Evolutionary conservation across 2,797 vertebrate genomes (phyloP).

Genomic region (Denticeps clupeoides): DNA sequence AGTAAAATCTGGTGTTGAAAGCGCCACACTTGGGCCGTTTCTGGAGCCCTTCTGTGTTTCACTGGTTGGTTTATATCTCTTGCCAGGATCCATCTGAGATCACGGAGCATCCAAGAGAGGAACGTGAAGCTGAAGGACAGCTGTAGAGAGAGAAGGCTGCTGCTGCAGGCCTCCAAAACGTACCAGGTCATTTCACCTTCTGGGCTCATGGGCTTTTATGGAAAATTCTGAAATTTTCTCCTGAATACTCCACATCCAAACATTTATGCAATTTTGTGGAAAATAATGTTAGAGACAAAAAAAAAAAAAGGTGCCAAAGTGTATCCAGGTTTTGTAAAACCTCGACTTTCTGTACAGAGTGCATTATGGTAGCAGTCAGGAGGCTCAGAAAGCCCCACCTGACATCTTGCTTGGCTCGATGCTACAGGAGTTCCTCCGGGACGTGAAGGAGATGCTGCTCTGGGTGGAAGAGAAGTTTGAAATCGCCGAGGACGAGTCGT

Average conservation of each 20-base stretch:
- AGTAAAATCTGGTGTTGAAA: conserved; percentile 40
- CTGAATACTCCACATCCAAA: too few species aligned
- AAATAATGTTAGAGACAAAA: too few species aligned
- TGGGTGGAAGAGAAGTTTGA: conserved; percentile 83
- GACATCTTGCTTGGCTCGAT: too few species aligned
- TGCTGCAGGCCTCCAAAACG: conserved; percentile 60
- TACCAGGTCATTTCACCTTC: conserved; percentile 70
- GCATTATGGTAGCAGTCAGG: too few species aligned
- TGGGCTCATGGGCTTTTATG: too few species aligned
- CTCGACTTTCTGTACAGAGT: too few species aligned
- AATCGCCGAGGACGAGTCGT: conserved; percentile 66
- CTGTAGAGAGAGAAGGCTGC: conserved; percentile 51
- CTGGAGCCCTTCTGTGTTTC: neutral
- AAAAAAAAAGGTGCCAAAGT: too few species aligned
- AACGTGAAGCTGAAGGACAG: conserved; percentile 54
- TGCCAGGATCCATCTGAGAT: conserved; percentile 54
- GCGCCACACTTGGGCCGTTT: neutral
- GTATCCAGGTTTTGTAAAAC: too few species aligned
- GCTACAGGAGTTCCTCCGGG: conserved; percentile 72
- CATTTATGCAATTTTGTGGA: too few species aligned
- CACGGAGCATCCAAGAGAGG: conserved; percentile 30
- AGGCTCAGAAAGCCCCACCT: too few species aligned
- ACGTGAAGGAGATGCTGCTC: conserved; percentile 64
- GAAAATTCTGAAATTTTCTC: too few species aligned
- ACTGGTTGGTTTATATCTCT: neutral